phyloP scores from a whole-genome alignment of 2,797 vertebrate genomes.

The Falco concolor region DNA sequence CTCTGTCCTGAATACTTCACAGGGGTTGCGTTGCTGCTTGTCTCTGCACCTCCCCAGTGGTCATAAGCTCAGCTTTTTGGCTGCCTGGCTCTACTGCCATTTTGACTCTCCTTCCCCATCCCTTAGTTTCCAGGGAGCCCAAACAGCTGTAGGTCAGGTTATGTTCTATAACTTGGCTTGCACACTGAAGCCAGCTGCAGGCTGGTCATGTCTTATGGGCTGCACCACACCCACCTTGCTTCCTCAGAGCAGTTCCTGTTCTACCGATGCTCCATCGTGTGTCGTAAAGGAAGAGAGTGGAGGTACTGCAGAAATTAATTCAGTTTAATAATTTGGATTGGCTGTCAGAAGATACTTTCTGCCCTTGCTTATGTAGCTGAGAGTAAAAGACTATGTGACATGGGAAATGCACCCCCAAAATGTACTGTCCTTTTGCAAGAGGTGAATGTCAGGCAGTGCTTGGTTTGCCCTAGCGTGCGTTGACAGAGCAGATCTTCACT shows the following conservation, averaged over 20 bases:
- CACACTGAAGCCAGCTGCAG: background rate
- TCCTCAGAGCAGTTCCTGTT: background rate
- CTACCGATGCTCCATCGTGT: background rate
- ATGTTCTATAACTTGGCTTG: background rate
- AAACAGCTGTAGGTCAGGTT: background rate
- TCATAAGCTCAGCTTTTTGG: background rate
- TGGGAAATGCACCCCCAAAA: background rate
- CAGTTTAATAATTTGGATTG: background rate
- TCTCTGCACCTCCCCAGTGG: background rate
- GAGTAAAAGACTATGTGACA: background rate
- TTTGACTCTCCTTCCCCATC: background rate
- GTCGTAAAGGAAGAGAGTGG: background rate
- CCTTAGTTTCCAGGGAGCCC: background rate
- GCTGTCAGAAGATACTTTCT: background rate
- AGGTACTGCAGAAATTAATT: background rate
- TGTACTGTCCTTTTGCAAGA: background rate
- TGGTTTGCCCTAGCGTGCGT: background rate
- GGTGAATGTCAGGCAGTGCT: background rate
- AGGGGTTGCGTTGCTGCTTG: background rate
- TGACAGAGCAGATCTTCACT: conserved; percentile 8
- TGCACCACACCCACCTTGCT: background rate
- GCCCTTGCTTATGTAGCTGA: background rate
- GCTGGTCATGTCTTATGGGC: background rate
- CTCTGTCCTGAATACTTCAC: background rate
- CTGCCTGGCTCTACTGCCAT: background rate